Evolutionary conservation across 1,140 invertebrate genomes (phyloP).

Genomic region (Platyura marginata): DNA sequence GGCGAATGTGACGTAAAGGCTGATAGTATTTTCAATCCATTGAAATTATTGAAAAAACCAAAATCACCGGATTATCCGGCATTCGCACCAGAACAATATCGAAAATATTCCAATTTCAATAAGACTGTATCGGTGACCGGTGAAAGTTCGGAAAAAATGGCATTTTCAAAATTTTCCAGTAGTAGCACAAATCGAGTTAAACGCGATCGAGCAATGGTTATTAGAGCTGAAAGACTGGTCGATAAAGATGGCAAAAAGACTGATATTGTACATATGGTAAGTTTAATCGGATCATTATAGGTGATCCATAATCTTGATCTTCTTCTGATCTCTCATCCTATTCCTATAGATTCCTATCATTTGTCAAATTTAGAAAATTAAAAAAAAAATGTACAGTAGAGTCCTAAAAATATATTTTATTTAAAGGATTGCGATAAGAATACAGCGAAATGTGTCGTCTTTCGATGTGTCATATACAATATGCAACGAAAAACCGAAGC

Average conservation of each 20-base stretch:
- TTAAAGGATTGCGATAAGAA: conserved; percentile 58
- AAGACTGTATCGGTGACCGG: neutral
- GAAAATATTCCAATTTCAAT: neutral
- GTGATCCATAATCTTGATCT: conserved; percentile 3
- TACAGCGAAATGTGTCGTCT: conserved; percentile 72
- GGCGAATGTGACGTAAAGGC: conserved; percentile 40
- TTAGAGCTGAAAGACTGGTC: conserved; percentile 47
- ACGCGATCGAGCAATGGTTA: conserved; percentile 50
- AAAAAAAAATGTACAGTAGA: too few species aligned
- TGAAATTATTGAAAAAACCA: conserved; percentile 22
- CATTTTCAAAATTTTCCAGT: neutral
- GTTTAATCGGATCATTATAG: conserved; percentile 4
- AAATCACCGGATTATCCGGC: neutral
- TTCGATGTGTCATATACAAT: conserved; percentile 60
- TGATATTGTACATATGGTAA: conserved; percentile 60
- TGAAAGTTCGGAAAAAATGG: neutral
- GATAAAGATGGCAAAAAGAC: conserved; percentile 49
- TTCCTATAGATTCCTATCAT: too few species aligned
- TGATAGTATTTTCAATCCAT: conserved; percentile 43
- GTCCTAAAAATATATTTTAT: conserved; percentile 13
- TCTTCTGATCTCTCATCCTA: too few species aligned
- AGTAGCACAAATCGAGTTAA: conserved; percentile 20
- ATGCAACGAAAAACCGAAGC: conserved; percentile 52
- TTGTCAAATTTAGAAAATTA: too few species aligned
- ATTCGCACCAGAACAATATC: neutral